Percentiles rank a stretch among this genome's conserved stretches.
Evolutionary conservation across 1,140 invertebrate genomes (phyloP).

Genomic region (Diploscapter pachys): DNA sequence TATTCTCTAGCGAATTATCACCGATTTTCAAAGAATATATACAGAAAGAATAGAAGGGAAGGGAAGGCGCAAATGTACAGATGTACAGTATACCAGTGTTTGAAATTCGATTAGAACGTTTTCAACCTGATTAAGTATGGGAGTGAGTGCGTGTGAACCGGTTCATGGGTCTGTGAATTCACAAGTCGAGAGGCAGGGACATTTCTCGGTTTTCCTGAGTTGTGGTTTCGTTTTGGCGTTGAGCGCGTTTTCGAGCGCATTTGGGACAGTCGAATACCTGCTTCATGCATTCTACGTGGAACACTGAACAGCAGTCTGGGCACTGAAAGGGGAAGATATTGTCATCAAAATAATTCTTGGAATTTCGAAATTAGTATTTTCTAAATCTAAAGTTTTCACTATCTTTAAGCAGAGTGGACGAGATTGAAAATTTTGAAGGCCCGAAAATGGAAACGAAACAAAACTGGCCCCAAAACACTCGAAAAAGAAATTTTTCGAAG

Average conservation of each 20-base stretch:
- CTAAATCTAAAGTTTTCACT: neutral
- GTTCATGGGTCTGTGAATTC: too few species aligned
- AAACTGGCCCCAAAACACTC: neutral
- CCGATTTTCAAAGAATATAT: too few species aligned
- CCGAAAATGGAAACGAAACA: neutral
- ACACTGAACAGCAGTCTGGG: slow-evolving; percentile 39
- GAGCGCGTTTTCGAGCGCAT: slow-evolving; percentile 8
- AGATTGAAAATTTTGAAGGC: neutral
- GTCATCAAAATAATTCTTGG: neutral
- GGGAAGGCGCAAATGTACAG: neutral
- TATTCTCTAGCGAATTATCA: too few species aligned
- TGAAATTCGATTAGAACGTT: too few species aligned
- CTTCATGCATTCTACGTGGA: slow-evolving; percentile 27
- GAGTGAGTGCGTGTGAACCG: too few species aligned
- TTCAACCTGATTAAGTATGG: too few species aligned
- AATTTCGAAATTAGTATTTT: neutral
- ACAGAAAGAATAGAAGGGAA: neutral
- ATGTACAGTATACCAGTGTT: too few species aligned
- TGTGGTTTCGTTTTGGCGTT: too few species aligned
- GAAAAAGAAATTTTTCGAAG: neutral
- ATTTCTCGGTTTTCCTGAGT: too few species aligned
- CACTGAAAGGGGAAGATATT: slow-evolving; percentile 33
- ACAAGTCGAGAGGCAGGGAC: too few species aligned
- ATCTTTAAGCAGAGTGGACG: neutral
- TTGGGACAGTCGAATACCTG: slow-evolving; percentile 19